Evolutionary conservation across 2,113 vertebrate genomes (phyloP), one percentile per base, ranked within the genome.

Genomic region (Larimichthys crocea): DNA sequence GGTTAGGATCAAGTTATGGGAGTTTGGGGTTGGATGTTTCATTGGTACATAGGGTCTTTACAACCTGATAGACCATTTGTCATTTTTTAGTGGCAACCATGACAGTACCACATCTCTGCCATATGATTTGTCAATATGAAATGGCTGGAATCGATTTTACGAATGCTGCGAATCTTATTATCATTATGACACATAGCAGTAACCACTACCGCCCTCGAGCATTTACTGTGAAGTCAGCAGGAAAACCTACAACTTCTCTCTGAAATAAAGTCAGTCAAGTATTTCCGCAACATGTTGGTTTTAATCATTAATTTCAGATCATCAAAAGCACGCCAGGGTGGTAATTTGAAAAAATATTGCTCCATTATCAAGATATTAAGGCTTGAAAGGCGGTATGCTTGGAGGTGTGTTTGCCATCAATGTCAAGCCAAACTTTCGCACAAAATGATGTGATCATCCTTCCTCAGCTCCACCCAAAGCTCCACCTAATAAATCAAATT

Each of bases 291-390:
- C 64, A 64, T 55, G 40, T n/a, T 72, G 11, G n/a, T 40, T 29
- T 69, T 29, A 55, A 29, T 62, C 57, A 67, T 79, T 56, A 22
- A 70, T 73, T 76, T 68, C 3, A 46, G 24, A 40, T 66, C 16
- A 59, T 85, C 31, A 7, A 44, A 69, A 62, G 35, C 60, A 20
- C 17, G 46, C 61, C 53, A 70, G 63, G 9, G 52, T 64, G 26
- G 61, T 71, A 64, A 70, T 78, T 76, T 63, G 11, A 50, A 70
- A 52, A 73, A 62, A 48, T 26, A 55, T 67, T 59, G 60, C 46
- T 86, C 55, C 61, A 74, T 74, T 74, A 66, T 15, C 57, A 80
- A 26, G 44, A 57, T 76, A 61, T 72, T 86, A 85, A 85, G 69
- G 75, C 55, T 76, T 64, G 64, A 71, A 60, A 83, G 50, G 60